Conservation (phyloP, 2,113 vertebrate genomes). For the Motacilla tschutschensis region DNA sequence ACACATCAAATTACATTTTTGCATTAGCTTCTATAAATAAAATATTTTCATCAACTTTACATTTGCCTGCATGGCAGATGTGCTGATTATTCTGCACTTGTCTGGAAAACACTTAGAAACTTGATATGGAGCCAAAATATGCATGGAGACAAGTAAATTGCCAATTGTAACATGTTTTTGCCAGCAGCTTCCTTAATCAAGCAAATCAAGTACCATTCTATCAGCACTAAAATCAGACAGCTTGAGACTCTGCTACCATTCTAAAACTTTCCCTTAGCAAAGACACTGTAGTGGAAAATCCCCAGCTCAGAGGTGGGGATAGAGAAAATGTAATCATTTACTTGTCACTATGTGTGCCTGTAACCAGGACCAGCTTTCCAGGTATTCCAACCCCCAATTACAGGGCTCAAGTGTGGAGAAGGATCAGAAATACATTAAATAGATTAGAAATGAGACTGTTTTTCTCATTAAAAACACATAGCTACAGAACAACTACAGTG, state of each 20-base stretch:
- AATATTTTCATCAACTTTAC: background rate
- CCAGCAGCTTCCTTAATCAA: slow-evolving; percentile 60
- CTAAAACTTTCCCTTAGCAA: slow-evolving; percentile 71
- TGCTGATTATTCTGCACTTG: background rate
- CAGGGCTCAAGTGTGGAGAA: background rate
- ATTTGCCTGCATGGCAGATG: background rate
- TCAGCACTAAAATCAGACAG: slow-evolving; percentile 56
- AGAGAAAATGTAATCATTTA: slow-evolving; percentile 63
- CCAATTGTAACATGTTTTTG: slow-evolving; percentile 52
- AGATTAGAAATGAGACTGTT: background rate
- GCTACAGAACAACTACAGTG: background rate
- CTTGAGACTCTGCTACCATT: slow-evolving; percentile 63
- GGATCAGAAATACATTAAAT: background rate
- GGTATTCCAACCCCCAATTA: background rate
- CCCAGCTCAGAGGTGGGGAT: slow-evolving; percentile 62
- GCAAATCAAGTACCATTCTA: slow-evolving; percentile 56
- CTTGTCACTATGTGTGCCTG: slow-evolving; percentile 32
- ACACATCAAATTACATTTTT: background rate
- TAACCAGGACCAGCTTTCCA: background rate
- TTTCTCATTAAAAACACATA: background rate
- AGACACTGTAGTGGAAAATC: slow-evolving; percentile 76
- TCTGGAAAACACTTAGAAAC: slow-evolving; percentile 32
- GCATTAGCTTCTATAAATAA: background rate
- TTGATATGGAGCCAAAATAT: slow-evolving; percentile 43
- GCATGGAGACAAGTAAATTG: slow-evolving; percentile 31